Percentiles rank a stretch among this genome's conserved stretches.
These are phyloP conservation scores for Brachionichthys hirsutus DNA, from an alignment of 2,113 vertebrate genomes.

Conservation along the genomic window DNA sequence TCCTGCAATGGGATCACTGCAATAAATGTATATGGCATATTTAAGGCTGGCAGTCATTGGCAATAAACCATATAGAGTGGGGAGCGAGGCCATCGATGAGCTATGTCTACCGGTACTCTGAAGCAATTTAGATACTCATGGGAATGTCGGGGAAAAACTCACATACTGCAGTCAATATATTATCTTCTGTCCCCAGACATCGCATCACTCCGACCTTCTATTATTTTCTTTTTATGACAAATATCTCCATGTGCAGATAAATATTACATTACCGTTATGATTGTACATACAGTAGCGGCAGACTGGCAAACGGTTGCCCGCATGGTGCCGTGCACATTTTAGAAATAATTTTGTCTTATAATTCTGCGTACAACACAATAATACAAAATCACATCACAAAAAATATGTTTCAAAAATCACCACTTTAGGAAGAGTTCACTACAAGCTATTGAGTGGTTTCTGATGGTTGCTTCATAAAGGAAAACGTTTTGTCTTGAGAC, in stretches of 20 bases:
- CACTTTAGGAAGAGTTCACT: no score
- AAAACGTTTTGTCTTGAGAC: no score
- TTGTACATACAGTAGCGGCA: no score
- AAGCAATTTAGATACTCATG: slow-evolving; percentile 30
- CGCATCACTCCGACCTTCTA: slow-evolving; percentile 18
- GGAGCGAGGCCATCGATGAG: slow-evolving; percentile 6
- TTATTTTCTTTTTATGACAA: slow-evolving; percentile 38
- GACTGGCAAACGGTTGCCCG: no score
- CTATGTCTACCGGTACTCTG: slow-evolving; percentile 7
- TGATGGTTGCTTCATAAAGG: no score
- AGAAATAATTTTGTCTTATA: no score
- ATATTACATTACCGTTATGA: slow-evolving; percentile 38
- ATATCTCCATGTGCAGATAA: slow-evolving; percentile 50
- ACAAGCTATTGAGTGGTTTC: no score
- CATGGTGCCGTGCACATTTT: no score
- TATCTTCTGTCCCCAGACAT: slow-evolving; percentile 31
- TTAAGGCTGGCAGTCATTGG: slow-evolving; percentile 41
- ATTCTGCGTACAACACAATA: no score
- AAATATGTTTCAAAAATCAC: no score
- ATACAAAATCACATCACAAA: no score
- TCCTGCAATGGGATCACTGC: slow-evolving; percentile 31
- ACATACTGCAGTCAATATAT: slow-evolving; percentile 36
- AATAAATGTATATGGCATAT: slow-evolving; percentile 41
- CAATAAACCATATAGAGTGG: slow-evolving; percentile 45
- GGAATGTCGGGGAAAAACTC: slow-evolving; percentile 23